Conservation (phyloP, 2,888 invertebrate genomes). For the Agrotis exclamationis region DNA sequence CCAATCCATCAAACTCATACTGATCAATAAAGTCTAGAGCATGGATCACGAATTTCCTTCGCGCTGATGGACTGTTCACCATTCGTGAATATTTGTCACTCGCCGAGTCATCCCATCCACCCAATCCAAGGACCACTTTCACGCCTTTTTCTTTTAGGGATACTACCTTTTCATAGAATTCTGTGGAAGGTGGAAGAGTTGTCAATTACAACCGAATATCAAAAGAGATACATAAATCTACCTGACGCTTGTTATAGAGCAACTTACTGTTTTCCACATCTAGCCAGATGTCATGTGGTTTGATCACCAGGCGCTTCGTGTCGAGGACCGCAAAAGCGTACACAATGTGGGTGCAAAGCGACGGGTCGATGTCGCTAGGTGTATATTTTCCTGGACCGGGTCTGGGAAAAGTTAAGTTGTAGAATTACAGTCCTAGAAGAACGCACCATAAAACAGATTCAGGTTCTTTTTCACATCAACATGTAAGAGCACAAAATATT, state of each 20-base stretch:
- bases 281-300: slow-evolving; percentile 97
- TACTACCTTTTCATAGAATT: slow-evolving; percentile 97
- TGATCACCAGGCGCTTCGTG: slow-evolving; percentile 94
- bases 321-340: slow-evolving; percentile 98
- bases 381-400: slow-evolving; percentile 95
- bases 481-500: background rate
- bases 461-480: background rate
- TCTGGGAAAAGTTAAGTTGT: slow-evolving; percentile 79
- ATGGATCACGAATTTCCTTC: slow-evolving; percentile 94
- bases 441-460: background rate
- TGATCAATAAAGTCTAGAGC: slow-evolving; percentile 95
- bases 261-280: slow-evolving; percentile 96
- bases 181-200: slow-evolving; percentile 78
- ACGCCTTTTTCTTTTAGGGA: slow-evolving; percentile 93
- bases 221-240: background rate
- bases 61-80: slow-evolving; percentile 93
- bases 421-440: background rate
- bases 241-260: background rate
- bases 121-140: slow-evolving; percentile 96
- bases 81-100: slow-evolving; percentile 97
- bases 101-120: slow-evolving; percentile 98
- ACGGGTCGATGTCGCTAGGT: slow-evolving; percentile 95
- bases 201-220: background rate
- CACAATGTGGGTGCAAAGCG: slow-evolving; percentile 97
- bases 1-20: slow-evolving; percentile 97